These are phyloP conservation scores for Caradrina kadenii DNA, from an alignment of 2,888 invertebrate species.

Conservation along the genomic window DNA sequence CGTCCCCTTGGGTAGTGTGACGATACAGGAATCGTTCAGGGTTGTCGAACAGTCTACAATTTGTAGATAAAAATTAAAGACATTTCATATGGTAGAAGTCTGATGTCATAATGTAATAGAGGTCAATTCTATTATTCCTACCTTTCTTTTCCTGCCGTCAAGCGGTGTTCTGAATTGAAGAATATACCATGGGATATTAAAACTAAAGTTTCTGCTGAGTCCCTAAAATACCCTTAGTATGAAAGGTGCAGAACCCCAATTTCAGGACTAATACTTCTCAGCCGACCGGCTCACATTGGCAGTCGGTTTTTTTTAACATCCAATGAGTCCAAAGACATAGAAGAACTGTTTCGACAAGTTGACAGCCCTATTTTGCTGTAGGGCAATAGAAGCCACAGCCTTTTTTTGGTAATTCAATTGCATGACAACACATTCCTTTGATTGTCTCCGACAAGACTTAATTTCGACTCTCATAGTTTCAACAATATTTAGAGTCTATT, in stretches of 20 bases:
- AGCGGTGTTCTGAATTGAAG: no score
- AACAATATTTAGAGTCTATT: conserved; percentile 21
- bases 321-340: background rate
- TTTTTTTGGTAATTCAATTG: conserved; percentile 73
- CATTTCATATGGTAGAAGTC: no score
- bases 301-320: background rate
- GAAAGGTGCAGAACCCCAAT: no score
- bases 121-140: no score
- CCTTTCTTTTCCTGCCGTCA: no score
- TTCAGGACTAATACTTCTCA: no score
- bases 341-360: background rate
- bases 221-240: no score
- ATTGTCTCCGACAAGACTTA: conserved; percentile 60
- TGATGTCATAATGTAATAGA: no score
- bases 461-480: conserved; percentile 20
- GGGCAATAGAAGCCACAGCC: conserved; percentile 47
- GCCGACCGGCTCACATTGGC: no score
- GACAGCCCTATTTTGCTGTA: conserved; percentile 58
- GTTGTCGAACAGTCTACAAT: conserved; percentile 48
- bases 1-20: conserved; percentile 71
- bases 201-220: no score
- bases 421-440: conserved; percentile 73
- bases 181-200: no score
- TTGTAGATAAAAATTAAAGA: no score
- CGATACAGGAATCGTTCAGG: conserved; percentile 57